phyloP scores from a whole-genome alignment of 2,113 vertebrate genomes.

The Spea bombifrons region DNA sequence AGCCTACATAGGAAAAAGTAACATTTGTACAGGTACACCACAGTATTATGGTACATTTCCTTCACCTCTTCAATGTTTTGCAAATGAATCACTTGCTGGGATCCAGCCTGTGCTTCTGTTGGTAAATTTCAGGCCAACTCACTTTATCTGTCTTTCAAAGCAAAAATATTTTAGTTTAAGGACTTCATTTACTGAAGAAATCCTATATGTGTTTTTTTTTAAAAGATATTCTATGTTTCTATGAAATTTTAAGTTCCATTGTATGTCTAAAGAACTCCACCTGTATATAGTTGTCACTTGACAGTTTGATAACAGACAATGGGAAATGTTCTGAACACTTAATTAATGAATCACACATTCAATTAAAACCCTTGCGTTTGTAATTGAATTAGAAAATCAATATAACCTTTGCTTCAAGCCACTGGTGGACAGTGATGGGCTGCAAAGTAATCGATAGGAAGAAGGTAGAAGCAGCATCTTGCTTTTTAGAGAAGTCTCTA shows the following conservation, averaged over 20 bases:
- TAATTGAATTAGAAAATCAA: constrained; percentile 37
- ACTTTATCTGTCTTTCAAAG: too few relatives aligned
- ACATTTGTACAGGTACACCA: too few relatives aligned
- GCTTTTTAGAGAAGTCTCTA: constrained; percentile 1
- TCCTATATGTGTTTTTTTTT: too few relatives aligned
- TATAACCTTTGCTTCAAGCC: constrained; percentile 28
- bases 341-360: constrained; percentile 36
- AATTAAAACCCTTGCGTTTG: constrained; percentile 39
- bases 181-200: too few relatives aligned
- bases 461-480: not conserved
- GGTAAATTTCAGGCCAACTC: too few relatives aligned
- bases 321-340: constrained; percentile 15
- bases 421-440: constrained; percentile 19
- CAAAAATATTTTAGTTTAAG: too few relatives aligned
- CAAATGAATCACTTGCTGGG: too few relatives aligned
- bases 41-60: too few relatives aligned
- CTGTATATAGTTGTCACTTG: not conserved
- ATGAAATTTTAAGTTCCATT: not conserved
- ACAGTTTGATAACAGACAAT: constrained; percentile 23
- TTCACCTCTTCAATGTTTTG: too few relatives aligned
- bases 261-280: not conserved
- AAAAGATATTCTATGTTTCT: too few relatives aligned
- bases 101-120: too few relatives aligned
- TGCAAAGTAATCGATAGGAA: constrained; percentile 33
- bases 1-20: too few relatives aligned